phyloP scores from a whole-genome alignment of 2,888 invertebrate genomes.

The Melanargia galathea region DNA sequence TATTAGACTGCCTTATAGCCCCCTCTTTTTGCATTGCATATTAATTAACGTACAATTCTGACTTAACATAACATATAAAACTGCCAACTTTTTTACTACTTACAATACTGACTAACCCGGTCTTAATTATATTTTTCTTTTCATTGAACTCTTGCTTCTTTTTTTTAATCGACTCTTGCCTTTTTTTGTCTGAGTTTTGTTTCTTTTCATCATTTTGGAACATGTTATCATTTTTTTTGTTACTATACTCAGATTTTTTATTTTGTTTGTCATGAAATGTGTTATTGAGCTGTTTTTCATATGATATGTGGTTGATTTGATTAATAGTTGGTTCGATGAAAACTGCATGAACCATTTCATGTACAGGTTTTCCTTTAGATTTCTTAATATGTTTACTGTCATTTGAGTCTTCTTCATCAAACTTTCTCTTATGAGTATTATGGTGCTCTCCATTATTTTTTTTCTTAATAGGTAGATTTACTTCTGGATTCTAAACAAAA shows the following conservation, averaged over 20 bases:
- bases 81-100: slow-evolving; percentile 49
- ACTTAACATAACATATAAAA: no score
- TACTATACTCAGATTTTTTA: not conserved
- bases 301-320: not conserved
- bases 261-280: slow-evolving; percentile 7
- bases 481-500: slow-evolving; percentile 8
- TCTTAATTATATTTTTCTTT: slow-evolving; percentile 85
- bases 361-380: slow-evolving; percentile 27
- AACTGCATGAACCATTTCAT: slow-evolving; percentile 29
- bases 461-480: slow-evolving; percentile 27
- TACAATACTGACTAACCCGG: slow-evolving; percentile 84
- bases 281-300: slow-evolving; percentile 11
- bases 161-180: slow-evolving; percentile 85
- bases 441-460: slow-evolving; percentile 47
- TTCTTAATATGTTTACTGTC: slow-evolving; percentile 32
- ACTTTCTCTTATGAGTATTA: slow-evolving; percentile 68
- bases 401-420: slow-evolving; percentile 45
- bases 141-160: slow-evolving; percentile 84
- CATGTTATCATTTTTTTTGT: slow-evolving; percentile 21
- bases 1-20: no score
- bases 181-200: slow-evolving; percentile 67
- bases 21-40: no score
- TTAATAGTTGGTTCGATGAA: not conserved
- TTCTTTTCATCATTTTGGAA: slow-evolving; percentile 37
- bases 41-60: no score